These are phyloP conservation scores for Acropora yongei DNA, from an alignment of 64 coral and sea anemone species.

Conservation along the genomic window DNA sequence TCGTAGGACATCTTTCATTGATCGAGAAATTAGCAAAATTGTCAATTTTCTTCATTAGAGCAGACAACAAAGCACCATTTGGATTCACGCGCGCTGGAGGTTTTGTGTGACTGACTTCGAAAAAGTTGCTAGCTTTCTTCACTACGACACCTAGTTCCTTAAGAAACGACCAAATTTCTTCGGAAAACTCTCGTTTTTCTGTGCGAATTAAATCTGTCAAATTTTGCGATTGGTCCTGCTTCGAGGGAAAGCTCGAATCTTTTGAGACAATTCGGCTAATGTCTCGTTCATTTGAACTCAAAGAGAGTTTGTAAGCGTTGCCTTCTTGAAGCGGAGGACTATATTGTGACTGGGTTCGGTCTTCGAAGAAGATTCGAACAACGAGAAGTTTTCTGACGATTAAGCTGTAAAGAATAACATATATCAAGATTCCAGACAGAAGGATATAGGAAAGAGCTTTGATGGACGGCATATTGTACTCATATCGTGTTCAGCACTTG, in stretches of 20 bases:
- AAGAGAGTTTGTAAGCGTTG: background rate
- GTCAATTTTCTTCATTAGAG: slow-evolving; percentile 17
- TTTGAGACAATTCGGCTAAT: no score
- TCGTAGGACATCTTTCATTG: background rate
- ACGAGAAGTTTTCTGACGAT: slow-evolving; percentile 58
- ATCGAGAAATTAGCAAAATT: background rate
- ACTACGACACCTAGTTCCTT: background rate
- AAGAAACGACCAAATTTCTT: slow-evolving; percentile 2
- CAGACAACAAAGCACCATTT: background rate
- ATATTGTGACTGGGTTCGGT: background rate
- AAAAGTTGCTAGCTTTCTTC: background rate
- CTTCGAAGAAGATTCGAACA: slow-evolving; percentile 74
- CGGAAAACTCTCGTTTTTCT: background rate
- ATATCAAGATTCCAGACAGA: slow-evolving; percentile 58
- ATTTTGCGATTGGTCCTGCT: background rate
- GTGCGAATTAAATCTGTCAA: background rate
- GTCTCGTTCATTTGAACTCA: background rate
- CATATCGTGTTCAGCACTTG: no score
- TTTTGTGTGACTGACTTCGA: background rate
- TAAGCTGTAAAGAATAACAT: slow-evolving; percentile 61
- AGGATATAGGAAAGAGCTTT: slow-evolving; percentile 67
- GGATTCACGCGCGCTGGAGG: background rate
- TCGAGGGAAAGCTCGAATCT: background rate
- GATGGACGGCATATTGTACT: slow-evolving; percentile 27
- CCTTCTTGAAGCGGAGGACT: background rate